Evolutionary conservation across 2,888 invertebrate species (phyloP).

Genomic region (Netelia inedita): DNA sequence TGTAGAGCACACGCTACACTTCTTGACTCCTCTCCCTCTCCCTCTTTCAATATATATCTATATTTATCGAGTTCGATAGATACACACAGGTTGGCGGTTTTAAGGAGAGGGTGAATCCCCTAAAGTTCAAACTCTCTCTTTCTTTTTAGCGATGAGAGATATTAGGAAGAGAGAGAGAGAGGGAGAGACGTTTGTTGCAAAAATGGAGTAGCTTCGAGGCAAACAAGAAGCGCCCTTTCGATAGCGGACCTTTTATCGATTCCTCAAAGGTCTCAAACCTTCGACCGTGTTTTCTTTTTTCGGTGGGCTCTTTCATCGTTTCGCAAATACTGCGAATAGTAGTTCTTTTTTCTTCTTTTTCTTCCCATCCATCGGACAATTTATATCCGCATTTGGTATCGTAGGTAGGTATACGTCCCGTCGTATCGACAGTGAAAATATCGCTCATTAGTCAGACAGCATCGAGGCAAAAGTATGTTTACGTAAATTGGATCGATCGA

Average conservation of each 20-base stretch:
- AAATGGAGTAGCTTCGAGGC: conserved; percentile 16
- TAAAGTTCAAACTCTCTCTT: conserved; percentile 3
- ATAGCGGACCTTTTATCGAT: conserved; percentile 7
- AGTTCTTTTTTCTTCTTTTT: not conserved
- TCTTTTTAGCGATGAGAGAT: conserved; percentile 17
- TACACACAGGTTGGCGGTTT: conserved; percentile 45
- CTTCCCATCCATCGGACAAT: not conserved
- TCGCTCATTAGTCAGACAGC: too few relatives aligned
- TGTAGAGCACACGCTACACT: conserved; percentile 28
- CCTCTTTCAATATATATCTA: not conserved
- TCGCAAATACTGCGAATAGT: not conserved
- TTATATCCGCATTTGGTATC: not conserved
- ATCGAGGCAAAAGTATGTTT: too few relatives aligned
- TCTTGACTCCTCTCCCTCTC: conserved; percentile 36
- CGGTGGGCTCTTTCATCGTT: not conserved
- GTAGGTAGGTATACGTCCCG: not conserved
- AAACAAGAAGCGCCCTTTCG: conserved; percentile 35
- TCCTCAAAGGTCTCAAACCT: conserved; percentile 8
- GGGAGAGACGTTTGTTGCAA: conserved; percentile 11
- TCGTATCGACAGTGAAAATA: too few relatives aligned
- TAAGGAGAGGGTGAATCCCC: conserved; percentile 35
- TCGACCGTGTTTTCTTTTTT: not conserved
- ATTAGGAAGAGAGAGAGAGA: conserved; percentile 18
- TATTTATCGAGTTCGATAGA: conserved; percentile 51
- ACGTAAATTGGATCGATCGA: too few relatives aligned